Evolutionary conservation across 2,797 vertebrate species (phyloP).

Genomic region (Gobionotothen gibberifrons): DNA sequence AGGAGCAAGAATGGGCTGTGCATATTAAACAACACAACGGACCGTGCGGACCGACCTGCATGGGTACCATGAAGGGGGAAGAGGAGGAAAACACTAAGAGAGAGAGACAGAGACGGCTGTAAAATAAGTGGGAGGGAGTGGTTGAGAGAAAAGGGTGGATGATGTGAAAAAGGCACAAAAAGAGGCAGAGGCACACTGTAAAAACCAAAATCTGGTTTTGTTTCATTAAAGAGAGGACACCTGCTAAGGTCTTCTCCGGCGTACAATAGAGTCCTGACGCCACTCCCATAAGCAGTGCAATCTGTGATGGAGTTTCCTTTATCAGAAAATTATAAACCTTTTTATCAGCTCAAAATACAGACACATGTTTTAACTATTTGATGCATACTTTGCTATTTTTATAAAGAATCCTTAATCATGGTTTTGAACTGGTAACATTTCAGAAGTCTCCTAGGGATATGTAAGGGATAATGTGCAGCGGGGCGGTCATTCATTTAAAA

Average conservation of each 20-base stretch:
- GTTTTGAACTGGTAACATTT: not conserved
- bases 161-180: slow-evolving; percentile 55
- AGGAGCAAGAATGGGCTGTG: slow-evolving; percentile 80
- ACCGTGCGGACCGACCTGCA: slow-evolving; percentile 67
- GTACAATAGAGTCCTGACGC: slow-evolving; percentile 2
- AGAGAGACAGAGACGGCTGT: slow-evolving; percentile 32
- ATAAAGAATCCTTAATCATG: not conserved
- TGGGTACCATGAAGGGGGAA: slow-evolving; percentile 56
- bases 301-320: slow-evolving; percentile 9
- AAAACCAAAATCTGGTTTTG: slow-evolving; percentile 44
- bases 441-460: not conserved
- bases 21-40: slow-evolving; percentile 82
- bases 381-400: not conserved
- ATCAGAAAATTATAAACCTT: not conserved
- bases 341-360: not conserved
- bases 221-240: slow-evolving; percentile 43
- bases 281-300: not conserved
- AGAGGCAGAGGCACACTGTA: slow-evolving; percentile 34
- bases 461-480: too few species aligned
- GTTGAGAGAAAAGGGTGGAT: slow-evolving; percentile 30
- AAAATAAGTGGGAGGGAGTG: slow-evolving; percentile 44
- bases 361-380: not conserved
- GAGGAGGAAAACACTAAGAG: slow-evolving; percentile 33
- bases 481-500: too few species aligned
- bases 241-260: slow-evolving; percentile 22